Percentiles rank a stretch among this genome's conserved stretches.
These are phyloP conservation scores for Pogona vitticeps DNA, from an alignment of 2,113 vertebrate genomes.

Conservation along the genomic window DNA sequence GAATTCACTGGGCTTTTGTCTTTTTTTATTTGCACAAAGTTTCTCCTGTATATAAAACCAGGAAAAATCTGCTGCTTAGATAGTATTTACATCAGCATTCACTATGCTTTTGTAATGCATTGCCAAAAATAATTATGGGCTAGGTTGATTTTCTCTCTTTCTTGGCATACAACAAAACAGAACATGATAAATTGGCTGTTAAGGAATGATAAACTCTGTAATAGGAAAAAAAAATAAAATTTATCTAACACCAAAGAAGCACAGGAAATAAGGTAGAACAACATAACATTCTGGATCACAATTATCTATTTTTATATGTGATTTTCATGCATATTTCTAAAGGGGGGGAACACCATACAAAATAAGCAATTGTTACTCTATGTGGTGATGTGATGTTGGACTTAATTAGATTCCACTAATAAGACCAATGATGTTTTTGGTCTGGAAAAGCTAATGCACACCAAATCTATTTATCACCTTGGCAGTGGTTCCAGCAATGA, in stretches of 20 bases:
- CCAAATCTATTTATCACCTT: constrained; percentile 71
- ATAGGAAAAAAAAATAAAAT: constrained; percentile 22
- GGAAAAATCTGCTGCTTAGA: not conserved
- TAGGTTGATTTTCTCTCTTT: not conserved
- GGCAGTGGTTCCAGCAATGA: constrained; percentile 55
- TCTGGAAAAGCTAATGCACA: constrained; percentile 61
- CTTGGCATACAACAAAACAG: not conserved
- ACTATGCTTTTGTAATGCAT: not conserved
- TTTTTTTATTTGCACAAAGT: not conserved
- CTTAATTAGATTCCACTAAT: constrained; percentile 62
- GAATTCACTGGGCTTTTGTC: too few relatives aligned
- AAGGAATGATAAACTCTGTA: constrained; percentile 24
- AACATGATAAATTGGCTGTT: not conserved
- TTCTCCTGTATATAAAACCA: not conserved
- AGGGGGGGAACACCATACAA: not conserved
- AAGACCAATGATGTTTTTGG: constrained; percentile 67
- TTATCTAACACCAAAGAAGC: constrained; percentile 31
- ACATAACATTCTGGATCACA: not conserved
- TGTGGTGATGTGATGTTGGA: constrained; percentile 39
- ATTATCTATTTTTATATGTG: constrained; percentile 7
- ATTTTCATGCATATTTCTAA: not conserved
- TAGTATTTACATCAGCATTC: not conserved
- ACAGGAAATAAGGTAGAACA: constrained; percentile 15
- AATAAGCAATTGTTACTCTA: constrained; percentile 17
- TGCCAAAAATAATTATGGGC: not conserved